Conservation (phyloP, 2,888 invertebrate species). For the Aromia moschata region DNA sequence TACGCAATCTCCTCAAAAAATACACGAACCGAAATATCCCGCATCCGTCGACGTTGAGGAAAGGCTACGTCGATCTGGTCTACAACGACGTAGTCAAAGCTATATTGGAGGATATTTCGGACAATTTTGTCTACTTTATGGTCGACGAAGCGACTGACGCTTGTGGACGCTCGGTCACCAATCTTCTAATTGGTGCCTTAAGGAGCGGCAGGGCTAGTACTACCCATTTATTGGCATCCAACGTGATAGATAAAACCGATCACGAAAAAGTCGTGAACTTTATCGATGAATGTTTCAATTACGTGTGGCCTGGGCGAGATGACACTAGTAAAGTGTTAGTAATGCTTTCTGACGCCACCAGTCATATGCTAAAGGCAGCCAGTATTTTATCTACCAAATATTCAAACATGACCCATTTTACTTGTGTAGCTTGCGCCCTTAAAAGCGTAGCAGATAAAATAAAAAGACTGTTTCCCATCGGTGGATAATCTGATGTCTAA, state of each 20-base stretch:
- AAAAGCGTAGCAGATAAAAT: conserved; percentile 49
- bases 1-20: too few relatives aligned
- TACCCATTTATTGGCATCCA: background rate
- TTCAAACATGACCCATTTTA: conserved; percentile 16
- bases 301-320: background rate
- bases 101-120: too few relatives aligned
- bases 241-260: background rate
- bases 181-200: too few relatives aligned
- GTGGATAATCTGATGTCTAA: conserved; percentile 45
- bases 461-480: conserved; percentile 37
- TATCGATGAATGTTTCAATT: conserved; percentile 9
- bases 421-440: conserved; percentile 52
- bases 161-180: too few relatives aligned
- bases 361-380: background rate
- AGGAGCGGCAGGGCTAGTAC: background rate
- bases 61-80: too few relatives aligned
- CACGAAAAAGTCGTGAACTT: background rate
- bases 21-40: too few relatives aligned
- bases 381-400: conserved; percentile 3
- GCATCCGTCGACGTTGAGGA: too few relatives aligned
- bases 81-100: too few relatives aligned
- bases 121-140: too few relatives aligned
- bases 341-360: background rate
- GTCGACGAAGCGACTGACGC: background rate
- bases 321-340: conserved; percentile 4